A percentile compares a stretch with the other conserved stretches of the same genome.
Conservation (phyloP, 1,140 invertebrate genomes). For the Zaprionus tsacasi region DNA sequence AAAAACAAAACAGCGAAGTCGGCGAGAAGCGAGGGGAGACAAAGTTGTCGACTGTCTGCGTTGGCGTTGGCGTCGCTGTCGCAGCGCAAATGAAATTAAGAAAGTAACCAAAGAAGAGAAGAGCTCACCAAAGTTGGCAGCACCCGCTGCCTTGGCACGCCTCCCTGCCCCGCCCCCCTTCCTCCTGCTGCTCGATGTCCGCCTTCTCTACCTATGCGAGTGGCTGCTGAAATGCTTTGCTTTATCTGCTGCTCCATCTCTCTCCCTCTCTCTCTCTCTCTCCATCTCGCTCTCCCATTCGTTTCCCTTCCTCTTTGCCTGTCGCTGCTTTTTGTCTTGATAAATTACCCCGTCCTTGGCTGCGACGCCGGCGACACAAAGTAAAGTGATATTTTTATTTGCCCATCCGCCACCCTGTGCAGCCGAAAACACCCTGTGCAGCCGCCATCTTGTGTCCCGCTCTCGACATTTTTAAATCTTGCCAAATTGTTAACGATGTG, state of each 20-base stretch:
- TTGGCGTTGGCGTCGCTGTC: constrained; percentile 42
- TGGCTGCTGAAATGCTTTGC: constrained; percentile 47
- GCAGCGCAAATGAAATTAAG: constrained; percentile 79
- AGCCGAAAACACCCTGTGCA: background rate
- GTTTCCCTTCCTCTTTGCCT: background rate
- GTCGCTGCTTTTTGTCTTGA: constrained; percentile 73
- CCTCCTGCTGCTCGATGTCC: background rate
- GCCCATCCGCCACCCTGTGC: background rate
- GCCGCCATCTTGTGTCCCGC: constrained; percentile 22
- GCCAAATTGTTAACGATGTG: constrained; percentile 80
- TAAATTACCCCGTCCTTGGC: constrained; percentile 81
- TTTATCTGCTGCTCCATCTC: constrained; percentile 52
- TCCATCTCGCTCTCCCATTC: constrained; percentile 20
- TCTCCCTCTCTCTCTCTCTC: constrained; percentile 17
- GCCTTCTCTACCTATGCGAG: constrained; percentile 1
- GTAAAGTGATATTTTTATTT: constrained; percentile 82
- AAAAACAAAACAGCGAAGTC: constrained; percentile 74
- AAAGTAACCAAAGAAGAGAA: constrained; percentile 77
- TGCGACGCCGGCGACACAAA: constrained; percentile 63
- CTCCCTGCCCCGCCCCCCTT: too few relatives aligned
- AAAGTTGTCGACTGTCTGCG: constrained; percentile 61
- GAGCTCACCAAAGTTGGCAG: constrained; percentile 52
- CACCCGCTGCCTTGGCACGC: background rate
- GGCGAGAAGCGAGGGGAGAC: constrained; percentile 21
- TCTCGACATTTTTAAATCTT: constrained; percentile 76